A percentile compares a stretch with the other conserved stretches of the same genome.
phyloP scores from a whole-genome alignment of 1,140 invertebrate species.

The Drosophila burlai region DNA sequence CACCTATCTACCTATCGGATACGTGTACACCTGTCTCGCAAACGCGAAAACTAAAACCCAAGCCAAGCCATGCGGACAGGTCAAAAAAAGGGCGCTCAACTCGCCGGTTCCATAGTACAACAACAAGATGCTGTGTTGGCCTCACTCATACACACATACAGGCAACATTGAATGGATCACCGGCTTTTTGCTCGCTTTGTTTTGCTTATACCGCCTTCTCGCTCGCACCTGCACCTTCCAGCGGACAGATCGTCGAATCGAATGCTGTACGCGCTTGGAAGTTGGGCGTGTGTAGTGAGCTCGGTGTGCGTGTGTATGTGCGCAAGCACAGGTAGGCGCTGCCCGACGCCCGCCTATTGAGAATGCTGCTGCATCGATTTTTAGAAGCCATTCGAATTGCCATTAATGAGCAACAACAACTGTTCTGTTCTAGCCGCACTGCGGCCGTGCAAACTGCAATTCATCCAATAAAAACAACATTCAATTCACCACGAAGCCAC shows the following conservation, averaged over 20 bases:
- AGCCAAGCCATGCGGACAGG: conserved; percentile 69
- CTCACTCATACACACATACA: conserved; percentile 38
- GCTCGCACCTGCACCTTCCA: conserved; percentile 54
- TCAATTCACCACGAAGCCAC: conserved; percentile 51
- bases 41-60: conserved; percentile 54
- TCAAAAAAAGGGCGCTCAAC: conserved; percentile 77
- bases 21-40: conserved; percentile 58
- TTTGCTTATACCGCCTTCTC: conserved; percentile 69
- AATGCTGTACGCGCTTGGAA: conserved; percentile 52
- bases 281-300: conserved; percentile 43
- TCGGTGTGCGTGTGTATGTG: conserved; percentile 12
- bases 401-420: conserved; percentile 27
- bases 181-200: conserved; percentile 79
- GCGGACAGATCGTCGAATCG: conserved; percentile 30
- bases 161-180: conserved; percentile 70
- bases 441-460: conserved; percentile 34
- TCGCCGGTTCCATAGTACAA: conserved; percentile 67
- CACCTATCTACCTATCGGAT: conserved; percentile 10
- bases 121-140: conserved; percentile 71
- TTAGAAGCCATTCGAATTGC: conserved; percentile 56
- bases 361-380: conserved; percentile 49
- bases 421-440: conserved; percentile 7
- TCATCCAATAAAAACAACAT: conserved; percentile 58
- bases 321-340: conserved; percentile 41
- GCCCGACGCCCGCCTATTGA: conserved; percentile 17